Evolutionary conservation across 2,888 invertebrate species (phyloP).

Genomic region (Andrena dorsata): DNA sequence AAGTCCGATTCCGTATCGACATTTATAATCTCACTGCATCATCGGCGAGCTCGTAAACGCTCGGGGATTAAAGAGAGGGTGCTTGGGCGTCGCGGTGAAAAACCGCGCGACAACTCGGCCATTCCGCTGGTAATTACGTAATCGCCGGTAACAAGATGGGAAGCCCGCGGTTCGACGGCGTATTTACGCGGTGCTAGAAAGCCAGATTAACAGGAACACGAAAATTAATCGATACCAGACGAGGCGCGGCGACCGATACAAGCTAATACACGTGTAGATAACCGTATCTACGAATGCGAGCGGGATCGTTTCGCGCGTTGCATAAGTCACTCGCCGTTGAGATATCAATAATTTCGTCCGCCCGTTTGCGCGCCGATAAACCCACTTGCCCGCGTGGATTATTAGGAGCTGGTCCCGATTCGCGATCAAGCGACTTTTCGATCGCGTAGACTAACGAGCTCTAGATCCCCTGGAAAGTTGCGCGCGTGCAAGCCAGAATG

Average conservation of each 20-base stretch:
- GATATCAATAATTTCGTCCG: constrained; percentile 43
- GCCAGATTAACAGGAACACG: constrained; percentile 37
- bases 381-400: constrained; percentile 21
- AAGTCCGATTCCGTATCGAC: constrained; percentile 51
- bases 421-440: constrained; percentile 39
- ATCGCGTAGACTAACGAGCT: constrained; percentile 47
- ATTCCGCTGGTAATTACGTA: constrained; percentile 46
- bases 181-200: constrained; percentile 45
- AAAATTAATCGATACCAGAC: constrained; percentile 55
- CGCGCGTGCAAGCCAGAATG: constrained; percentile 4
- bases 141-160: constrained; percentile 50
- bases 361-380: constrained; percentile 21
- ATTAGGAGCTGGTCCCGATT: constrained; percentile 24
- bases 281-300: constrained; percentile 47
- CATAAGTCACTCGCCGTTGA: constrained; percentile 27
- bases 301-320: constrained; percentile 36
- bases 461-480: constrained; percentile 44
- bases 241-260: constrained; percentile 11
- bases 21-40: constrained; percentile 58
- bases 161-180: constrained; percentile 30
- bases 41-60: constrained; percentile 50
- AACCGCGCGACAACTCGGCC: constrained; percentile 17
- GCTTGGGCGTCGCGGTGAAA: background rate
- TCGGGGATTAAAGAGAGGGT: constrained; percentile 49
- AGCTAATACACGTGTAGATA: constrained; percentile 52